Evolutionary conservation across 2,888 invertebrate genomes (phyloP).

Genomic region (Drosophila longiperda): DNA sequence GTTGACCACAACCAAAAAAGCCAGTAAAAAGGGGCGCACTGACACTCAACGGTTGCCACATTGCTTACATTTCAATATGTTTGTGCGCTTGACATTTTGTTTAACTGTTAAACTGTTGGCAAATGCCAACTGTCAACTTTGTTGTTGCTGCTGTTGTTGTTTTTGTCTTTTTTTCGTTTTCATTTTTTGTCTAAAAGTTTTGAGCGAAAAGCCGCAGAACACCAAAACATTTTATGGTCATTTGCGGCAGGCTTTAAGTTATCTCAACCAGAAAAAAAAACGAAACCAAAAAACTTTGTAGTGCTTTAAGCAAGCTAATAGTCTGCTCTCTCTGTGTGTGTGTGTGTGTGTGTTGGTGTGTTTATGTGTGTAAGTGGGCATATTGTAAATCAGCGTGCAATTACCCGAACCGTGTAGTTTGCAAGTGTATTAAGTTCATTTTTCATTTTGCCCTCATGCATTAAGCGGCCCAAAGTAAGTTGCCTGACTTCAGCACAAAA

Average conservation of each 20-base stretch:
- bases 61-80: conserved; percentile 77
- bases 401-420: conserved; percentile 70
- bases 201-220: conserved; percentile 39
- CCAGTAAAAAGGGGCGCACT: conserved; percentile 5
- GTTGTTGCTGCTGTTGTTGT: not conserved
- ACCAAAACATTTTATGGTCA: conserved; percentile 53
- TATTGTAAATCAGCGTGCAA: conserved; percentile 78
- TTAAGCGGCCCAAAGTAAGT: conserved; percentile 63
- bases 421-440: conserved; percentile 79
- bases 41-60: conserved; percentile 33
- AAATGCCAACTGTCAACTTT: conserved; percentile 76
- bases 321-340: conserved; percentile 20
- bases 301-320: conserved; percentile 60
- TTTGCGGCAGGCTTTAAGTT: conserved; percentile 58
- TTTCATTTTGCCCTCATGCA: conserved; percentile 74
- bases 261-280: not conserved
- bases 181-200: conserved; percentile 36
- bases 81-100: conserved; percentile 71
- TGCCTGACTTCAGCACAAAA: conserved; percentile 34
- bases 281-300: conserved; percentile 14
- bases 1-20: conserved; percentile 36
- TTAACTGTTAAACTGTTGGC: conserved; percentile 70
- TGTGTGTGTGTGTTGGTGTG: conserved; percentile 1
- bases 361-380: conserved; percentile 35
- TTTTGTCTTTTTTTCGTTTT: not conserved